Evolutionary conservation across 2,888 invertebrate species (phyloP).

Genomic region (Liodrosophila aerea): DNA sequence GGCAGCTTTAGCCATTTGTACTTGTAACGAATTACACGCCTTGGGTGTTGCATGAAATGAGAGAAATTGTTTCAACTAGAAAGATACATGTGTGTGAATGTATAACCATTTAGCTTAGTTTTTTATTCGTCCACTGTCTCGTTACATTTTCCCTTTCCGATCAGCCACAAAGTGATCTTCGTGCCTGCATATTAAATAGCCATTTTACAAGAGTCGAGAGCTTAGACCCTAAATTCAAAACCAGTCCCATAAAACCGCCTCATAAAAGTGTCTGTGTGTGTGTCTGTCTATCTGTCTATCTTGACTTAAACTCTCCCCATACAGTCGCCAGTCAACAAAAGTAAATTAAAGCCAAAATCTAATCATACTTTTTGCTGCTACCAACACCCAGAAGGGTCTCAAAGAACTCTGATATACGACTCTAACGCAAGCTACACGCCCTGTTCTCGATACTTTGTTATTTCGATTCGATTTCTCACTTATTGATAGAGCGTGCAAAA

Average conservation of each 20-base stretch:
- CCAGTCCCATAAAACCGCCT: constrained; percentile 60
- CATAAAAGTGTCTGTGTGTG: too few relatives aligned
- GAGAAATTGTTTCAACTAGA: constrained; percentile 27
- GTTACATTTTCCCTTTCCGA: constrained; percentile 43
- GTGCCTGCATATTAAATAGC: constrained; percentile 55
- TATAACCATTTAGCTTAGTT: background rate
- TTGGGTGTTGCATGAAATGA: constrained; percentile 15
- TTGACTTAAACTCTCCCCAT: constrained; percentile 1
- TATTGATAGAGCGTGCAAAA: constrained; percentile 28
- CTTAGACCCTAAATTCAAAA: constrained; percentile 29
- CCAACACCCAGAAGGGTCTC: constrained; percentile 16
- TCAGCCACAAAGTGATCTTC: constrained; percentile 26
- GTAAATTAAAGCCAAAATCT: constrained; percentile 51
- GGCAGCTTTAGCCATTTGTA: constrained; percentile 12
- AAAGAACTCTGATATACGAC: constrained; percentile 37
- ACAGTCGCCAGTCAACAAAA: constrained; percentile 30
- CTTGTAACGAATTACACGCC: constrained; percentile 21
- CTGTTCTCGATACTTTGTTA: constrained; percentile 31
- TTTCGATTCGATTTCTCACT: constrained; percentile 44
- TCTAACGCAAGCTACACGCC: constrained; percentile 12
- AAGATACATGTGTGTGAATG: background rate
- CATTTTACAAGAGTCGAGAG: constrained; percentile 20
- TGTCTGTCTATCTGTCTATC: constrained; percentile 42
- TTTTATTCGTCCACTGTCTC: background rate
- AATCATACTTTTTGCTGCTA: constrained; percentile 41